Percentiles rank a stretch among this genome's conserved stretches.
Evolutionary conservation across 64 coral and sea anemone genomes (phyloP).

Genomic region (Pachyseris speciosa): DNA sequence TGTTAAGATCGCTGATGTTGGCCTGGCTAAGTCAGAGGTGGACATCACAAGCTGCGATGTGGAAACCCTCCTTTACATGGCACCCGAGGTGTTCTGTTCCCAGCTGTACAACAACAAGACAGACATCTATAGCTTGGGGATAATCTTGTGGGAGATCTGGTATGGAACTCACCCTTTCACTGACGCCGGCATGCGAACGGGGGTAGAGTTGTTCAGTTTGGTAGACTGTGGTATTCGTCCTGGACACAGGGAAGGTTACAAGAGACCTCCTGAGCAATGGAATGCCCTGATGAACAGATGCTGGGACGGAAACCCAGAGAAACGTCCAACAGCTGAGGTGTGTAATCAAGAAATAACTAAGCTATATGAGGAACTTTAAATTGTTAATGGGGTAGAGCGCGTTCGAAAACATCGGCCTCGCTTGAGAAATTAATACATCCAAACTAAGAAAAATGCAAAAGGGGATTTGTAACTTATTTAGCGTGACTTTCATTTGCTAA

Average conservation of each 20-base stretch:
- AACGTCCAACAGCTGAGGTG: background rate
- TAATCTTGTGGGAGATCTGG: conserved; percentile 64
- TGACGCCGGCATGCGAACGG: too few species aligned
- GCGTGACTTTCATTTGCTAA: too few species aligned
- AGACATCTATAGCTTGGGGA: conserved; percentile 53
- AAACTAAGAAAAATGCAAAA: too few species aligned
- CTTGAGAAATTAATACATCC: too few species aligned
- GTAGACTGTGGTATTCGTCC: background rate
- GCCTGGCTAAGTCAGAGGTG: background rate
- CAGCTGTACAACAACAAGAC: background rate
- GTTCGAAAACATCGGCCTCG: too few species aligned
- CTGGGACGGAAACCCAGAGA: background rate
- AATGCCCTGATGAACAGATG: background rate
- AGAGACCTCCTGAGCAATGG: background rate
- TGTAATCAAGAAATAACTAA: too few species aligned
- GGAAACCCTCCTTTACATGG: background rate
- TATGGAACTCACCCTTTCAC: too few species aligned
- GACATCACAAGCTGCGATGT: conserved; percentile 13
- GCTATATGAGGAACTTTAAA: too few species aligned
- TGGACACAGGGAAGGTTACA: background rate
- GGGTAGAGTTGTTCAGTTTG: too few species aligned
- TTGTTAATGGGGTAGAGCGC: too few species aligned
- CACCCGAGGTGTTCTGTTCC: background rate
- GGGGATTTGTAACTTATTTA: too few species aligned
- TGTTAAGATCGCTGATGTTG: background rate